Conservation (phyloP, 2,797 vertebrate genomes). For the Pseudochromis fuscus region DNA sequence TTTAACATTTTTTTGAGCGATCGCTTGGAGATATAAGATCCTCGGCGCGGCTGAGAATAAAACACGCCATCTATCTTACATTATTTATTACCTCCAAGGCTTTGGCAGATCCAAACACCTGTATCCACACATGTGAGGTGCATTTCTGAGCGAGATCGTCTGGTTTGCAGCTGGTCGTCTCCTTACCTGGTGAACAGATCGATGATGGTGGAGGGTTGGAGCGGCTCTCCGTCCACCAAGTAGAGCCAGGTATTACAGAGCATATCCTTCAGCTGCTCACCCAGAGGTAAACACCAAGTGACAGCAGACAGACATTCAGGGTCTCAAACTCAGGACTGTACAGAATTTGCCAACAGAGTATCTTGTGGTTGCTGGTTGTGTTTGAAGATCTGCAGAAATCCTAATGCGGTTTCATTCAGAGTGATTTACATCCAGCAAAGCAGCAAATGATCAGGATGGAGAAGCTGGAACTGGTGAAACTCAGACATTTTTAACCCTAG, state of each 20-base stretch:
- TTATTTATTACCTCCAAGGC: conserved; percentile 63
- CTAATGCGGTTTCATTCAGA: no score
- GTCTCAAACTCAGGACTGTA: no score
- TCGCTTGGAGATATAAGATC: conserved; percentile 58
- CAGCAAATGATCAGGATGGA: no score
- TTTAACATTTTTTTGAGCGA: conserved; percentile 62
- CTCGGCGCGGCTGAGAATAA: conserved; percentile 35
- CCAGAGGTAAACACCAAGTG: background rate
- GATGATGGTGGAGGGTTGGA: conserved; percentile 31
- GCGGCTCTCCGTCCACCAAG: conserved; percentile 32
- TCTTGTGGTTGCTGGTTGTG: no score
- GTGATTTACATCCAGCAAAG: no score
- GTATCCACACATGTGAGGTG: conserved; percentile 36
- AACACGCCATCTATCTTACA: conserved; percentile 36
- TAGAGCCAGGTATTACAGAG: conserved; percentile 8
- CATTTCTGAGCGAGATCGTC: conserved; percentile 35
- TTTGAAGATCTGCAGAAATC: no score
- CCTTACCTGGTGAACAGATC: conserved; percentile 61
- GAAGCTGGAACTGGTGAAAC: no score
- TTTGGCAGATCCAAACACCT: conserved; percentile 61
- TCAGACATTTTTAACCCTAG: no score
- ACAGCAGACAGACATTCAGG: background rate
- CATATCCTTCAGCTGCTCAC: background rate
- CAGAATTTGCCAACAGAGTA: no score
- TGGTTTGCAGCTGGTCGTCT: conserved; percentile 48